Evolutionary conservation across 2,797 vertebrate genomes (phyloP).

Genomic region (Enteromius unitaeniatus): DNA sequence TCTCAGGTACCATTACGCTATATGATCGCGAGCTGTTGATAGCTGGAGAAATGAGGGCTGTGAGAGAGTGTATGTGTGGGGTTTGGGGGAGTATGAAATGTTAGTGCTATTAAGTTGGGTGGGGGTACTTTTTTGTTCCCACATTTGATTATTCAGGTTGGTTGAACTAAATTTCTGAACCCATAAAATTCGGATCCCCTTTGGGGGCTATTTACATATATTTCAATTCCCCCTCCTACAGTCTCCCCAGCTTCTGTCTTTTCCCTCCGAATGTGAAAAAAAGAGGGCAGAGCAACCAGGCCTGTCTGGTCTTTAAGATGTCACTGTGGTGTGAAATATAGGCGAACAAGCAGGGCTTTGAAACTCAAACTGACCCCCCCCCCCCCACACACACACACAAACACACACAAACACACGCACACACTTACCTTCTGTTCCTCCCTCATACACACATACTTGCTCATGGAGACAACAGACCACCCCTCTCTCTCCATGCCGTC

Average conservation of each 20-base stretch:
- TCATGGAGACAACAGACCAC: conserved; percentile 20
- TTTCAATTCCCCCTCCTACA: conserved; percentile 67
- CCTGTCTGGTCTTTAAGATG: conserved; percentile 83
- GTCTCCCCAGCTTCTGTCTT: conserved; percentile 53
- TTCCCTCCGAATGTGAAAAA: conserved; percentile 81
- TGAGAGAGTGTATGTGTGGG: conserved; percentile 57
- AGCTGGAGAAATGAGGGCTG: conserved; percentile 75
- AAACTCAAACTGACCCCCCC: conserved; percentile 73
- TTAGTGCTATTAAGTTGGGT: conserved; percentile 67
- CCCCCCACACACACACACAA: conserved; percentile 56
- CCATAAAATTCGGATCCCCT: conserved; percentile 87
- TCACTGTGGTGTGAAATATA: conserved; percentile 86
- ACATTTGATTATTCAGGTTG: conserved; percentile 93
- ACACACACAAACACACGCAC: conserved; percentile 43
- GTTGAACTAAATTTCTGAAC: conserved; percentile 88
- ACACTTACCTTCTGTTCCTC: conserved; percentile 45
- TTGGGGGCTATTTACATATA: conserved; percentile 88
- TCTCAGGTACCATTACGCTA: conserved; percentile 65
- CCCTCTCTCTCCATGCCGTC: background rate
- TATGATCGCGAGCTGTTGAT: conserved; percentile 63
- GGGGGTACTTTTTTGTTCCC: conserved; percentile 81
- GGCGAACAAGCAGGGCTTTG: conserved; percentile 81
- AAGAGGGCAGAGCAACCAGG: conserved; percentile 79
- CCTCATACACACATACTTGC: conserved; percentile 22
- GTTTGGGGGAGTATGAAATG: conserved; percentile 66